These are phyloP conservation scores for Acanthaster planci DNA, from an alignment of 35 echinoderm and acorn worm species.

Conservation along the genomic window DNA sequence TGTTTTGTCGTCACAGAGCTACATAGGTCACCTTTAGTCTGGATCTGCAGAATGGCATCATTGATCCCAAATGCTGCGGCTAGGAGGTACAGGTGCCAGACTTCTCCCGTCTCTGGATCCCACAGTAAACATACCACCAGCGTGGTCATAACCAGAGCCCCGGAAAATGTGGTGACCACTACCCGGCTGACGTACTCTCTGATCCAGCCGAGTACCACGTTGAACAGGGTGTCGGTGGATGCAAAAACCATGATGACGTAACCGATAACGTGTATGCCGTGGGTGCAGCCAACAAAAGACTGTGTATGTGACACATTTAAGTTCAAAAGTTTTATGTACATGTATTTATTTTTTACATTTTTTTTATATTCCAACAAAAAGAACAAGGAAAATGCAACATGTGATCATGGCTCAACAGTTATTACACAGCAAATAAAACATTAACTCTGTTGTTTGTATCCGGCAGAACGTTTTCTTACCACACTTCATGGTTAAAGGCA, in stretches of 20 bases:
- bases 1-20: too few species aligned
- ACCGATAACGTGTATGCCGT: not conserved
- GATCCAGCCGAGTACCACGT: not conserved
- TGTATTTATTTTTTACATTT: too few species aligned
- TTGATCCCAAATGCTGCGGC: not conserved
- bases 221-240: not conserved
- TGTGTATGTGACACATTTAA: too few species aligned
- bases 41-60: not conserved
- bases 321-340: too few species aligned
- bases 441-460: too few species aligned
- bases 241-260: constrained; percentile 7
- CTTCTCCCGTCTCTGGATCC: constrained; percentile 4
- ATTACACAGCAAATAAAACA: too few species aligned
- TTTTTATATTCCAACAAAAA: too few species aligned
- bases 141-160: not conserved
- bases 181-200: not conserved
- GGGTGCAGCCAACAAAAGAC: not conserved
- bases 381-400: too few species aligned
- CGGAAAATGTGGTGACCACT: not conserved
- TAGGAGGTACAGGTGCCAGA: not conserved
- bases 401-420: too few species aligned
- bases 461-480: too few species aligned
- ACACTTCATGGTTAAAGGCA: too few species aligned
- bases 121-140: not conserved
- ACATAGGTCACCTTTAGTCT: not conserved